Evolutionary conservation across 2,888 invertebrate genomes (phyloP), one percentile per base, ranked within the genome.

Genomic region (Folsomia manolachei): DNA sequence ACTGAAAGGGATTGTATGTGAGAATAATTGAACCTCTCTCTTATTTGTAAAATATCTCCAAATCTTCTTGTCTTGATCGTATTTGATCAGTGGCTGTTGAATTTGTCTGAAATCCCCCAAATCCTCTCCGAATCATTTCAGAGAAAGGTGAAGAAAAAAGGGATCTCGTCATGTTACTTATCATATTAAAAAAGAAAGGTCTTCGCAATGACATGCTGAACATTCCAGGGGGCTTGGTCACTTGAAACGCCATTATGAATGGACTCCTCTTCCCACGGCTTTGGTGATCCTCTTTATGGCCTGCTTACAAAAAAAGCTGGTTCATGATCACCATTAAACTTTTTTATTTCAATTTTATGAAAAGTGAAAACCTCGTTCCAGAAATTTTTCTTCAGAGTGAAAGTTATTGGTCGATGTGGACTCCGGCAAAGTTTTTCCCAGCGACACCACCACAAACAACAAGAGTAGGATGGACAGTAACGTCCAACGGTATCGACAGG

Each of bases 221-320:
- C 25, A 75, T 69, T n/a, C 72, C 75, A 1, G 75, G 75, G 1
- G 75, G 75, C 25, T 72, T 63, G 11, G 75, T 72, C 25, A 75
- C 75, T 62, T 72, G 75, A 52, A 75, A 72, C 1, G 75, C 75
- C 1, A 75, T 63, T 1, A 75, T 72, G 63, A 75, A 72, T 2
- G 70, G 73, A 24, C 71, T 73, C 27, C 63, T 26, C 18, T 52
- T 70, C 11, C 11, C 61, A 61, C 14, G 62, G n/a, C 39, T 39
- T 39, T 4, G 39, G 14, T 39, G 39, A 14, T 39, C 14, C 39
- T 39, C 39, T n/a, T n/a, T n/a, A n/a, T n/a, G n/a, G n/a, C n/a
- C n/a, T n/a, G n/a, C n/a, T n/a, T n/a, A n/a, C n/a, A n/a, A n/a
- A n/a, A n/a, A n/a, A n/a, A n/a, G n/a, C n/a, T n/a, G n/a, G n/a